These are phyloP conservation scores for Ennomos quercinarius DNA, from an alignment of 2,888 invertebrate species.

Conservation along the genomic window DNA sequence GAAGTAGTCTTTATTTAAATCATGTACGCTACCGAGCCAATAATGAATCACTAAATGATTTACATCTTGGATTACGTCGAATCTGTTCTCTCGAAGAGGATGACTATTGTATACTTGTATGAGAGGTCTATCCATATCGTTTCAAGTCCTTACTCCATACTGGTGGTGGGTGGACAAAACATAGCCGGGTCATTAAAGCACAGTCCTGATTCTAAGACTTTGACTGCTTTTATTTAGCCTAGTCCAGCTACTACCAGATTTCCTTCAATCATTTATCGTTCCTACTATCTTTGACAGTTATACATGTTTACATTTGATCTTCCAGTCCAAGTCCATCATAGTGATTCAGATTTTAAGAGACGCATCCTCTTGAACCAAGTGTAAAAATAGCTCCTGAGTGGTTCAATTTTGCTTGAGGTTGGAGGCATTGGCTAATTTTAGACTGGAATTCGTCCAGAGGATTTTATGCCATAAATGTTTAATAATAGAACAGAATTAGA, in stretches of 20 bases:
- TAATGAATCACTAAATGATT: neutral
- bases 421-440: conserved; percentile 58
- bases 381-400: conserved; percentile 55
- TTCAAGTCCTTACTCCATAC: too few species aligned
- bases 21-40: conserved; percentile 9
- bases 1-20: conserved; percentile 8
- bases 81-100: too few species aligned
- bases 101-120: too few species aligned
- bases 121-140: too few species aligned
- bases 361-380: conserved; percentile 54
- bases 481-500: conserved; percentile 5
- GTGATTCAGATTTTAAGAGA: conserved; percentile 45
- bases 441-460: conserved; percentile 39
- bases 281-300: neutral
- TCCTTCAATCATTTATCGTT: neutral
- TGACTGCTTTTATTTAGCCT: neutral
- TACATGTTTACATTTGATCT: neutral
- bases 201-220: too few species aligned
- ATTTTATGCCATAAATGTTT: conserved; percentile 35
- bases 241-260: neutral
- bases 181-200: too few species aligned
- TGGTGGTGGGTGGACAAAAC: too few species aligned
- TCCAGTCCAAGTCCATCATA: neutral
- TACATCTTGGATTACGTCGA: conserved; percentile 3
- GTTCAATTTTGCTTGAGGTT: conserved; percentile 50